These are phyloP conservation scores for Entomyzon cyanotis DNA, from an alignment of 2,113 vertebrate species.

Conservation along the genomic window DNA sequence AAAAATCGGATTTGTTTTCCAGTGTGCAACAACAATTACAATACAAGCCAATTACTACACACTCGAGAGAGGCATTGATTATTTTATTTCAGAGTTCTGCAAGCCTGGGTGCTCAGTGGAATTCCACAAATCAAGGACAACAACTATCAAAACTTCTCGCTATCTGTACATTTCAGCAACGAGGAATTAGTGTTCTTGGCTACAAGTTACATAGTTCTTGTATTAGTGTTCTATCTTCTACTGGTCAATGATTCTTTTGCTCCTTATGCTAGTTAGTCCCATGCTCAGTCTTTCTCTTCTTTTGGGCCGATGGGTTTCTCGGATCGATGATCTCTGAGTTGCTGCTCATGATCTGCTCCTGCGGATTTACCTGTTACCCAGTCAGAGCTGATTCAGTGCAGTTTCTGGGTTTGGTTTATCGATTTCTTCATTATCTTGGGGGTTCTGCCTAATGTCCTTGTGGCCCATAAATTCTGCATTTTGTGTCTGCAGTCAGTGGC, in stretches of 20 bases:
- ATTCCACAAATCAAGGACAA: background rate
- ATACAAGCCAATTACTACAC: background rate
- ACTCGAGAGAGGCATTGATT: background rate
- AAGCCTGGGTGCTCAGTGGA: background rate
- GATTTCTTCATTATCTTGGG: background rate
- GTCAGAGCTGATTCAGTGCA: background rate
- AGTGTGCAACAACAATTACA: background rate
- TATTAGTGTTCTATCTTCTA: background rate
- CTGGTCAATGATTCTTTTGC: background rate
- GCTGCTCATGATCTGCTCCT: background rate
- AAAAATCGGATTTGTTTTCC: background rate
- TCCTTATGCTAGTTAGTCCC: background rate
- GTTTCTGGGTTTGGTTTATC: background rate
- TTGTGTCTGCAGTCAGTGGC: background rate
- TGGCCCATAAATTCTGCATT: background rate
- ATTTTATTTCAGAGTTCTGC: background rate
- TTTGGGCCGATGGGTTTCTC: background rate
- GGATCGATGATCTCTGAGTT: background rate
- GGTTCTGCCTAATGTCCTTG: background rate
- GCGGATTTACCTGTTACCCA: background rate
- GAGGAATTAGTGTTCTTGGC: background rate
- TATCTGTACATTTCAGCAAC: background rate
- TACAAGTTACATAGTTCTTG: rapidly evolving
- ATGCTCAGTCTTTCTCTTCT: background rate
- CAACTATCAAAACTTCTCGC: background rate